Evolutionary conservation across 1,140 invertebrate genomes (phyloP).

Genomic region (Conus betulinus): DNA sequence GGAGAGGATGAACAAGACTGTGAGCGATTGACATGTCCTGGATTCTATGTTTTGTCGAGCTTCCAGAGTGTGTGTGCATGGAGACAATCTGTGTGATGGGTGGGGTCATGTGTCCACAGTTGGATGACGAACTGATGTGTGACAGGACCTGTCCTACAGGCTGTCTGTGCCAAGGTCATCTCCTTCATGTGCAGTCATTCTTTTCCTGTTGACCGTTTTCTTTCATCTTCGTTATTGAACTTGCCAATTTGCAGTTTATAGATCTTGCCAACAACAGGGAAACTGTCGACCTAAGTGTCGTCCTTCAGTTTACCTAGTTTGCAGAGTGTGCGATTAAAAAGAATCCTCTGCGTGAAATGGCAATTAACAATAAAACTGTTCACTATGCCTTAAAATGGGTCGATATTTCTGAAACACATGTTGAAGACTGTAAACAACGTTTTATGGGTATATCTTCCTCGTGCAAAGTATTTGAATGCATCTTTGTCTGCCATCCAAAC

Average conservation of each 20-base stretch:
- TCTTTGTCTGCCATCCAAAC: not conserved
- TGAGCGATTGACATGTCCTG: too few relatives aligned
- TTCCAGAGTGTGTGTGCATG: too few relatives aligned
- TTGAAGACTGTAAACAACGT: not conserved
- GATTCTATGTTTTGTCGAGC: too few relatives aligned
- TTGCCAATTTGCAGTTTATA: not conserved
- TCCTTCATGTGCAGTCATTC: not conserved
- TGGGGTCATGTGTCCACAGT: too few relatives aligned
- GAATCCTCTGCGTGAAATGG: not conserved
- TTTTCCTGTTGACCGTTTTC: conserved; percentile 1
- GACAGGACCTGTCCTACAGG: conserved; percentile 45
- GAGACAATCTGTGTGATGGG: too few relatives aligned
- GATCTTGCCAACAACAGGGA: conserved; percentile 33
- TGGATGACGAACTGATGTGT: too few relatives aligned
- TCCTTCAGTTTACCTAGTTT: conserved; percentile 21
- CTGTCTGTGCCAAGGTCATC: conserved; percentile 29
- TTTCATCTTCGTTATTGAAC: not conserved
- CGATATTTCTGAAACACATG: not conserved
- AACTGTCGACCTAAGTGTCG: not conserved
- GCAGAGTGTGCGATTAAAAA: conserved; percentile 4
- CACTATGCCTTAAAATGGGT: not conserved
- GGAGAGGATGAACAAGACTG: too few relatives aligned
- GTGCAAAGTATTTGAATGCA: conserved; percentile 11
- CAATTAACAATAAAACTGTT: not conserved
- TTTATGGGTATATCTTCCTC: not conserved